These are phyloP conservation scores for Etheostoma nigrum DNA, from an alignment of 2,797 vertebrate species.

Conservation along the genomic window DNA sequence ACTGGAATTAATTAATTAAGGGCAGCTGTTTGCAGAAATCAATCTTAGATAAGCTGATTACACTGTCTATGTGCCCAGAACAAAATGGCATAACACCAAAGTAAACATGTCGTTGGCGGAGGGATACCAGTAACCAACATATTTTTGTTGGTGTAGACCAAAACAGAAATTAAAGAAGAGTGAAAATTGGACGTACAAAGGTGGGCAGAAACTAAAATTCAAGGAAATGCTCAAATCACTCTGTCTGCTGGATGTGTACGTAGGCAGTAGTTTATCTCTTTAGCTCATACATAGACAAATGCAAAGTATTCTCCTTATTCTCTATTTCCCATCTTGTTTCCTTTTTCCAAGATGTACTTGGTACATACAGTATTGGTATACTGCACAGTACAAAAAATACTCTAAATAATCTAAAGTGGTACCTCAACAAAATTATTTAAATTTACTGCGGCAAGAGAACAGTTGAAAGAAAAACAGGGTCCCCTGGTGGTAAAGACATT, in stretches of 20 bases:
- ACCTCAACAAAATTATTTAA: neutral
- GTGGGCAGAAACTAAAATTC: neutral
- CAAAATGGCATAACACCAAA: constrained; percentile 9
- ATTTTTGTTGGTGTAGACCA: neutral
- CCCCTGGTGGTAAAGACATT: neutral
- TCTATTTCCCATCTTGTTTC: neutral
- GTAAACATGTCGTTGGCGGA: neutral
- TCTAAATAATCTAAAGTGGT: neutral
- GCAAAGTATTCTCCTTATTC: neutral
- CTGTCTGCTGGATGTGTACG: neutral
- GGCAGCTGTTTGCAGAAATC: neutral
- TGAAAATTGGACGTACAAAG: neutral
- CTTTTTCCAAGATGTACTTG: neutral
- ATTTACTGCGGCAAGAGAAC: neutral
- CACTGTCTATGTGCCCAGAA: neutral
- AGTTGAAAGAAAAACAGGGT: neutral
- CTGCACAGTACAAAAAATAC: neutral
- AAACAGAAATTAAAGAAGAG: neutral
- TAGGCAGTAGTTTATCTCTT: neutral
- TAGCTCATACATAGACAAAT: neutral
- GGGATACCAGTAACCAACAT: neutral
- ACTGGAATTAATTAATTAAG: neutral
- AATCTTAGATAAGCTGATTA: constrained; percentile 25
- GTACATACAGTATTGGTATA: neutral
- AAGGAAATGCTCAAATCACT: neutral